phyloP scores from a whole-genome alignment of 2,113 vertebrate species.

The Sterrhoptilus dennistouni region DNA sequence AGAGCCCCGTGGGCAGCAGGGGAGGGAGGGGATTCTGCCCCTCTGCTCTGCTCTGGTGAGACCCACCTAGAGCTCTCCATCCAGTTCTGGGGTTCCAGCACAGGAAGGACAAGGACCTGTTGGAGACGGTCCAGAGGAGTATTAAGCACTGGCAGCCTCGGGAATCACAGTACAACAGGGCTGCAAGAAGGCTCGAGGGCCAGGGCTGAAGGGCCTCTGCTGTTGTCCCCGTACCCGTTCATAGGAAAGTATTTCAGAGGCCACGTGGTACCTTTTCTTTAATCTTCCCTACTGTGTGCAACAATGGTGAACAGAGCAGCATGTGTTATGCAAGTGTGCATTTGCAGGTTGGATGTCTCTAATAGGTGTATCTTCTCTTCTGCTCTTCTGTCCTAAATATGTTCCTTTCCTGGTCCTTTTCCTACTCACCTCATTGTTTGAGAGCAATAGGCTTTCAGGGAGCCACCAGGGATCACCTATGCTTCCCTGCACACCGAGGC shows the following conservation, averaged over 20 bases:
- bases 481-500: accelerated
- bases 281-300: background rate
- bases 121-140: background rate
- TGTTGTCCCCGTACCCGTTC: accelerated
- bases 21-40: background rate
- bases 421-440: accelerated
- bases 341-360: background rate
- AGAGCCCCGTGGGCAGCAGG: accelerated
- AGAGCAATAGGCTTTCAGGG: background rate
- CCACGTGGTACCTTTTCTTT: background rate
- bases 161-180: background rate
- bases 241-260: background rate
- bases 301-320: background rate
- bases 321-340: accelerated
- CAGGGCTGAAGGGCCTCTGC: background rate
- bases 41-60: background rate
- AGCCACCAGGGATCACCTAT: background rate
- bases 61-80: background rate
- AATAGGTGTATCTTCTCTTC: background rate
- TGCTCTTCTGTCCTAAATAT: background rate
- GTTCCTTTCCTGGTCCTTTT: background rate
- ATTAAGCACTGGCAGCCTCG: background rate
- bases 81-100: accelerated
- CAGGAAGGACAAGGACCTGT: background rate
- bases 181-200: background rate